phyloP scores from a whole-genome alignment of 2,113 vertebrate genomes.

The Oenanthe melanoleuca region DNA sequence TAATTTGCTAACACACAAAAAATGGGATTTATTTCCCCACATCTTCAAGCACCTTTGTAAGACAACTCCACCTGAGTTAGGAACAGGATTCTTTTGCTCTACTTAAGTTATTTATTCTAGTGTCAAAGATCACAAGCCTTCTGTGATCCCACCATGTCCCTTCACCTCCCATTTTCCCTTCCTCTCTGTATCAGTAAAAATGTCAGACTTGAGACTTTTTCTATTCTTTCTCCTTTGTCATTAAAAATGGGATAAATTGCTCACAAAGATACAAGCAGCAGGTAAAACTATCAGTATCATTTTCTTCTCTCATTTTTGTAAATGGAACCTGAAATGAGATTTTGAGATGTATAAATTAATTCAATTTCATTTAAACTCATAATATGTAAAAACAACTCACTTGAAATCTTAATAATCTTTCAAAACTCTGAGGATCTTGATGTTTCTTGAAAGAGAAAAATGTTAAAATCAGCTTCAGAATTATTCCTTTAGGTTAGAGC shows the following conservation, averaged over 20 bases:
- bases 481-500: neutral
- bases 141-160: neutral
- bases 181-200: neutral
- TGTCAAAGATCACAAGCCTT: neutral
- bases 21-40: neutral
- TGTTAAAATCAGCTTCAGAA: neutral
- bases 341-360: neutral
- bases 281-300: neutral
- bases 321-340: neutral
- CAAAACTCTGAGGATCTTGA: neutral
- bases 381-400: neutral
- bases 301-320: accelerated
- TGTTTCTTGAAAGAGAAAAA: neutral
- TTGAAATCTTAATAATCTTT: neutral
- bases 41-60: neutral
- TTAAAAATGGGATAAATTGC: neutral
- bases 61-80: neutral
- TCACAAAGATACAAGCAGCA: neutral
- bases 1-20: neutral
- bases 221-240: neutral
- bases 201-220: neutral
- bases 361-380: neutral
- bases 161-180: neutral
- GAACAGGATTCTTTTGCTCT: neutral
- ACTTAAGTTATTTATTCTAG: neutral